Evolutionary conservation across 2,113 vertebrate species (phyloP).

Genomic region (Dipodomys ordii): DNA sequence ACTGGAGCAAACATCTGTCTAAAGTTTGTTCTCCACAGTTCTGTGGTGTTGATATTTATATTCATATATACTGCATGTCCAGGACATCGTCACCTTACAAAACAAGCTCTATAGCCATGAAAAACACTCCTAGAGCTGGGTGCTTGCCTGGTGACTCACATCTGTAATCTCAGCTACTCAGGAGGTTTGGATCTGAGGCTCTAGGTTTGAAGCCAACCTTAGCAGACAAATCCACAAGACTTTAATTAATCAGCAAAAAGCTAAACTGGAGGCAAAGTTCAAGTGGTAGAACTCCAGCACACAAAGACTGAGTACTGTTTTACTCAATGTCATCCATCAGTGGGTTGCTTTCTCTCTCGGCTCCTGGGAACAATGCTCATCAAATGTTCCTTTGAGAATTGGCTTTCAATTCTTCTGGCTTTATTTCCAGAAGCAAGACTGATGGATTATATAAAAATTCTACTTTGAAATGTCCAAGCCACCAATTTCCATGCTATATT

Average conservation of each 20-base stretch:
- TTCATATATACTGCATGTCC: neutral
- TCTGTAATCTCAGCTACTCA: no score
- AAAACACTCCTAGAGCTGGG: no score
- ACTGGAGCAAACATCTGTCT: neutral
- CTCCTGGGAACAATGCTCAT: neutral
- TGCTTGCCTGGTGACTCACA: no score
- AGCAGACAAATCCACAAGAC: no score
- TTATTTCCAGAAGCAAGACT: neutral
- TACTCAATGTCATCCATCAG: neutral
- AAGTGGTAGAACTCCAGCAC: no score
- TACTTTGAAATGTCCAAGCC: neutral
- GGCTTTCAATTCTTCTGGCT: neutral
- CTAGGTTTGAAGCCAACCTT: no score
- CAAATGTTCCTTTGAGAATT: neutral
- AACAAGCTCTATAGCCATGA: neutral
- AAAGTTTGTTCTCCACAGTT: neutral
- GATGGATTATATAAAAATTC: neutral
- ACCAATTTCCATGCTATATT: neutral
- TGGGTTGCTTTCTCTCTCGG: neutral
- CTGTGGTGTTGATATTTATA: neutral
- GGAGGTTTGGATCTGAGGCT: no score
- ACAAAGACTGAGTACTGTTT: neutral
- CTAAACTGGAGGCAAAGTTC: no score
- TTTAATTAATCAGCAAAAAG: no score
- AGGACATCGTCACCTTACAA: neutral